Conservation (phyloP, 2,797 vertebrate species). For the Enteromius treurensis region DNA sequence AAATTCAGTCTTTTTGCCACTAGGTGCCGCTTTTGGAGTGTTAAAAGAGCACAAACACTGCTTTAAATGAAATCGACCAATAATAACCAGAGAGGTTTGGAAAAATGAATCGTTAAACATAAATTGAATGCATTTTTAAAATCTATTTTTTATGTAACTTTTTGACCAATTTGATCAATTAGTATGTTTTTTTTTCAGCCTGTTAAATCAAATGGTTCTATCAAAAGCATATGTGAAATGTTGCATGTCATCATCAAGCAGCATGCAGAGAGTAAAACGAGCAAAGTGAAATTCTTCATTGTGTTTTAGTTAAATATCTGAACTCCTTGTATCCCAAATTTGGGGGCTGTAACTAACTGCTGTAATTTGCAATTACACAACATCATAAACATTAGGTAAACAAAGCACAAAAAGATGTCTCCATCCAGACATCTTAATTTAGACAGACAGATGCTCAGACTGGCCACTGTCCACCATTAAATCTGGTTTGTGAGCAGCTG, state of each 20-base stretch:
- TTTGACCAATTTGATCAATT: background rate
- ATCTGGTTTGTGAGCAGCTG: slow-evolving; percentile 32
- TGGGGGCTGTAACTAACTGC: background rate
- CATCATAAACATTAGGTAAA: slow-evolving; percentile 8
- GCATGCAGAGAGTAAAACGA: background rate
- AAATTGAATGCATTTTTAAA: no score
- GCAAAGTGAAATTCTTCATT: no score
- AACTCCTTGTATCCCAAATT: background rate
- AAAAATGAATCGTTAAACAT: no score
- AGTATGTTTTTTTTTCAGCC: background rate
- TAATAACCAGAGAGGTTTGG: no score
- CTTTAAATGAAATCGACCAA: no score
- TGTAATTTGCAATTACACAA: background rate
- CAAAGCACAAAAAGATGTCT: background rate
- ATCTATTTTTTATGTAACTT: no score
- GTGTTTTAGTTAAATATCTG: background rate
- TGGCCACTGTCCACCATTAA: slow-evolving; percentile 25
- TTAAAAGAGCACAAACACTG: no score
- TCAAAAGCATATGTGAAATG: background rate
- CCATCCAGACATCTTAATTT: slow-evolving; percentile 11
- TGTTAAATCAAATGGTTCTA: background rate
- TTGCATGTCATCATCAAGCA: background rate
- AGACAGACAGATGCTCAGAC: slow-evolving; percentile 12
- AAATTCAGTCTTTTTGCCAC: no score
- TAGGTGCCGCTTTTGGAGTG: no score